Percentiles rank a stretch among this genome's conserved stretches.
phyloP scores from a whole-genome alignment of 2,113 vertebrate genomes.

The Malurus cyaneus region DNA sequence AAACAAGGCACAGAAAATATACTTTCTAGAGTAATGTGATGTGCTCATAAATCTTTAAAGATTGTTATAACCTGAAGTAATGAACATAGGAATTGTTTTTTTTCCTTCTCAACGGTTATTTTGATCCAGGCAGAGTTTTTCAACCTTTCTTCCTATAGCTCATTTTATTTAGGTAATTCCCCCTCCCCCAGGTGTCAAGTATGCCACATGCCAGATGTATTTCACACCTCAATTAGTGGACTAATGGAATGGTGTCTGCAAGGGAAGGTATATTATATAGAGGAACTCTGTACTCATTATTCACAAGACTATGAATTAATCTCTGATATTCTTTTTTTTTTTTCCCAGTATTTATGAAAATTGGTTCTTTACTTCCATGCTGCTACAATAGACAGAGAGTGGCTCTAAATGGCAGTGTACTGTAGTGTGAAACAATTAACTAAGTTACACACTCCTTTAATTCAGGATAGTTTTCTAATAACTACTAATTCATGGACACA shows the following conservation, averaged over 20 bases:
- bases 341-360: constrained; percentile 64
- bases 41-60: neutral
- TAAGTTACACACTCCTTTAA: constrained; percentile 44
- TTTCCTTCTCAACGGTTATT: neutral
- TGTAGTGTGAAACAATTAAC: constrained; percentile 65
- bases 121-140: neutral
- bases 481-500: constrained; percentile 2
- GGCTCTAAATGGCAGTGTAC: constrained; percentile 48
- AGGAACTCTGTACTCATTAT: constrained; percentile 47
- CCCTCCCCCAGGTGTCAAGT: neutral
- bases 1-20: constrained; percentile 47
- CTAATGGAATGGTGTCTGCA: constrained; percentile 41
- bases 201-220: neutral
- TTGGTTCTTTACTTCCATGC: constrained; percentile 59
- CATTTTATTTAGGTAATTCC: neutral
- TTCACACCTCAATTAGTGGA: constrained; percentile 35
- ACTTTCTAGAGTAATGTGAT: constrained; percentile 1
- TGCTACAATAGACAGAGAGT: constrained; percentile 56
- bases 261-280: constrained; percentile 9
- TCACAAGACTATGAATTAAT: constrained; percentile 56
- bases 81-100: neutral
- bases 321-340: constrained; percentile 45
- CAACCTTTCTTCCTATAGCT: neutral
- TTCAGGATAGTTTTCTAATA: constrained; percentile 19
- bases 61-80: neutral